A percentile compares a stretch with the other conserved stretches of the same genome.
Conservation (phyloP, 2,797 vertebrate genomes). For the Clamator glandarius region DNA sequence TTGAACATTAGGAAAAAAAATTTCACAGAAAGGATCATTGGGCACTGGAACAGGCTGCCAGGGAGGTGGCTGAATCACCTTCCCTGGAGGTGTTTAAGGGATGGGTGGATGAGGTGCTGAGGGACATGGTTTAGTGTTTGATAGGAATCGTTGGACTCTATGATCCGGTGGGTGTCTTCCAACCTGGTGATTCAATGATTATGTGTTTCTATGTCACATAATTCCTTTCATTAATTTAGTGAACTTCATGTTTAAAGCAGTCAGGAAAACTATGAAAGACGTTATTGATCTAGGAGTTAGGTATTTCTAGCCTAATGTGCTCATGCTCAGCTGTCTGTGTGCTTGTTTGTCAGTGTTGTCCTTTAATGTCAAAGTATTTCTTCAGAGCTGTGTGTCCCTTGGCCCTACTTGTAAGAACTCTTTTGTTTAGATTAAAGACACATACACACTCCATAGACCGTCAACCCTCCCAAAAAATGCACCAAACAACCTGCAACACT, state of each 20-base stretch:
- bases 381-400: neutral
- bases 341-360: neutral
- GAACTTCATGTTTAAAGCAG: neutral
- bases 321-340: neutral
- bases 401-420: neutral
- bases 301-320: neutral
- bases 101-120: too few species aligned
- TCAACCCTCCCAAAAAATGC: fast-evolving
- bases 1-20: too few species aligned
- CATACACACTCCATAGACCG: too few species aligned
- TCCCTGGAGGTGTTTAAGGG: too few species aligned
- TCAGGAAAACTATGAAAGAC: neutral
- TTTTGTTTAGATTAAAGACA: neutral
- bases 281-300: neutral
- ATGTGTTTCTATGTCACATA: neutral
- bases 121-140: too few species aligned
- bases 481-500: neutral
- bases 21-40: too few species aligned
- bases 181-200: too few species aligned
- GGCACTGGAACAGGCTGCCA: too few species aligned
- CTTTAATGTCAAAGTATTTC: neutral
- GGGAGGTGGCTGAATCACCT: too few species aligned
- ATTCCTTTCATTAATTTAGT: neutral
- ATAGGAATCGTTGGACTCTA: too few species aligned
- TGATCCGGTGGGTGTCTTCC: too few species aligned